phyloP scores from a whole-genome alignment of 2,888 invertebrate species.

The Diplolepis rosae region DNA sequence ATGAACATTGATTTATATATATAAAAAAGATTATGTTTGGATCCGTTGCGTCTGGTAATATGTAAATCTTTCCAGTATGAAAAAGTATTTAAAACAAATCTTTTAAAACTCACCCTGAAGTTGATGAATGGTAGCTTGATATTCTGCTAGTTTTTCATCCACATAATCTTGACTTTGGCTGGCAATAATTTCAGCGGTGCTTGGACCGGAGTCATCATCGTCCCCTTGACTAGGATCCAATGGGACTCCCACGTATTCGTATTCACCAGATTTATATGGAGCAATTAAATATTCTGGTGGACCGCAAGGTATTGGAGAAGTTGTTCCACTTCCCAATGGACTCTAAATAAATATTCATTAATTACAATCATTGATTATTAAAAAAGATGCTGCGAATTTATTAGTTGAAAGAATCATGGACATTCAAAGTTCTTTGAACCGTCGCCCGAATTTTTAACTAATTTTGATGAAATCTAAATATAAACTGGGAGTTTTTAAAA shows the following conservation, averaged over 20 bases:
- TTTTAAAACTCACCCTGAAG: conserved; percentile 79
- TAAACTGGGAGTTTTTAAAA: no score
- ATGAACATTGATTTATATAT: no score
- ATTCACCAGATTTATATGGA: conserved; percentile 77
- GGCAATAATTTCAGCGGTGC: conserved; percentile 93
- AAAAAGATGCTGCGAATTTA: no score
- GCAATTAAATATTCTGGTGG: conserved; percentile 72
- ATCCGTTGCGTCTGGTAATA: no score
- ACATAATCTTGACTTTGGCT: conserved; percentile 96
- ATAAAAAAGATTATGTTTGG: no score
- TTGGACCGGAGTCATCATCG: conserved; percentile 86
- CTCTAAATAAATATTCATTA: conserved; percentile 70
- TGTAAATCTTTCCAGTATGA: no score
- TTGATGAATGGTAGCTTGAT: conserved; percentile 92
- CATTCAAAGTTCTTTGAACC: no score
- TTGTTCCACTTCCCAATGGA: conserved; percentile 59
- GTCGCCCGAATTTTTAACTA: no score
- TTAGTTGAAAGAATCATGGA: no score
- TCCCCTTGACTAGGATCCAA: conserved; percentile 82
- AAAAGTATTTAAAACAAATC: no score
- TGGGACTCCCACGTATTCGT: conserved; percentile 84
- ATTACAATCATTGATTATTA: no score
- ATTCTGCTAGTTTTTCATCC: conserved; percentile 94
- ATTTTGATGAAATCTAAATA: no score
- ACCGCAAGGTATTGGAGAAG: conserved; percentile 65